Conservation (phyloP, 1,140 invertebrate species). For the Eriocheir sinensis region DNA sequence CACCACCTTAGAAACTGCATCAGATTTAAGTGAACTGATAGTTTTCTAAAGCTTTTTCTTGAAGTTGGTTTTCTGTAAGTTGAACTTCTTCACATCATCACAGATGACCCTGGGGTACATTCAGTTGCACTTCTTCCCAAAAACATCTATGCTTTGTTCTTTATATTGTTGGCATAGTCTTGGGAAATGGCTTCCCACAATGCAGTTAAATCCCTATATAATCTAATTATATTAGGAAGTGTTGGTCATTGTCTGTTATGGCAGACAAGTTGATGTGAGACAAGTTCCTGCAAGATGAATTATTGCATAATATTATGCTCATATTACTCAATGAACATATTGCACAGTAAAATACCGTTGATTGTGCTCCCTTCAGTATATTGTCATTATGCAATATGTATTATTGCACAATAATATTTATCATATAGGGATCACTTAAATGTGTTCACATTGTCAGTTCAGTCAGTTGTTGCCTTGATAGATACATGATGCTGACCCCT, state of each 20-base stretch:
- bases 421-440: too few relatives aligned
- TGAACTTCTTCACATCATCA: not conserved
- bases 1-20: not conserved
- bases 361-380: too few relatives aligned
- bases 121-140: not conserved
- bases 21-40: not conserved
- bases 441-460: too few relatives aligned
- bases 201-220: slow-evolving; percentile 10
- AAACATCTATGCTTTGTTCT: not conserved
- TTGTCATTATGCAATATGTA: too few relatives aligned
- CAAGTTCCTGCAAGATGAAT: not conserved
- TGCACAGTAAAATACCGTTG: too few relatives aligned
- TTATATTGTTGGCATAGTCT: not conserved
- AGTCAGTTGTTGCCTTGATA: too few relatives aligned
- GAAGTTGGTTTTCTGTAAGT: slow-evolving; percentile 12
- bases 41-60: not conserved
- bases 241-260: not conserved
- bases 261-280: not conserved
- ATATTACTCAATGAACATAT: not conserved
- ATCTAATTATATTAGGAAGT: not conserved
- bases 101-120: not conserved
- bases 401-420: too few relatives aligned
- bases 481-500: not conserved
- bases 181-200: not conserved
- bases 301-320: slow-evolving; percentile 14